These are phyloP conservation scores for Spodoptera picta DNA, from an alignment of 2,888 invertebrate genomes.

Conservation along the genomic window DNA sequence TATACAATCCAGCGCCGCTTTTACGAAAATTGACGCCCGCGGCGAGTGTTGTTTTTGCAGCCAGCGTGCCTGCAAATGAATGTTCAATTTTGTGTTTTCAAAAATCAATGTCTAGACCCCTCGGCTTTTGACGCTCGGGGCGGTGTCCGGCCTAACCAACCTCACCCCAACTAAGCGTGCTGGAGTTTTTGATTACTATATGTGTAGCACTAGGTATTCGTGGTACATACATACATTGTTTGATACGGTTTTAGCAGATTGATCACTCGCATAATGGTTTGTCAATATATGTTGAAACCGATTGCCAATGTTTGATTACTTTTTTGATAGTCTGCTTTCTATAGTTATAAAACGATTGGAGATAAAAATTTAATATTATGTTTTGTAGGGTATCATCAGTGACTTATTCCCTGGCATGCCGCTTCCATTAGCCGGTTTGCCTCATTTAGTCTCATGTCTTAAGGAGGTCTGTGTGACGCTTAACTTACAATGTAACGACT, in stretches of 20 bases:
- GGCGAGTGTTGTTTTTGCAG: constrained; percentile 26
- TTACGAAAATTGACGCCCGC: constrained; percentile 13
- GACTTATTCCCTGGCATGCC: constrained; percentile 97
- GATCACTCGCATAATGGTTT: constrained; percentile 2
- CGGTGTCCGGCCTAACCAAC: constrained; percentile 30
- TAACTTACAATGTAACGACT: constrained; percentile 95
- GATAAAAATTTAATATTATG: too few relatives aligned
- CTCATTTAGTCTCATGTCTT: constrained; percentile 80
- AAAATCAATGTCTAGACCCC: constrained; percentile 37
- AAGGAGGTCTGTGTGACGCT: constrained; percentile 90
- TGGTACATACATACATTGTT: constrained; percentile 7
- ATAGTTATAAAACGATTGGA: too few relatives aligned
- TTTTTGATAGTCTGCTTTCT: not conserved
- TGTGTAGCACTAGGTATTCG: too few relatives aligned
- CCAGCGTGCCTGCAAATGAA: constrained; percentile 40
- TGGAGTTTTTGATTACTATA: constrained; percentile 17
- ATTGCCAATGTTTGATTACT: too few relatives aligned
- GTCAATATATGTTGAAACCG: not conserved
- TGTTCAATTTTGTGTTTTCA: constrained; percentile 45
- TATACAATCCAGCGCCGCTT: constrained; percentile 10
- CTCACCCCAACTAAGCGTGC: constrained; percentile 15
- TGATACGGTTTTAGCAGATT: constrained; percentile 21
- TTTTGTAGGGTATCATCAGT: constrained; percentile 93
- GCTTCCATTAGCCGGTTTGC: constrained; percentile 94
- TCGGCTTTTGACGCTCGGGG: constrained; percentile 22